These are phyloP conservation scores for Microchirus variegatus DNA, from an alignment of 2,797 vertebrate genomes.

Conservation along the genomic window DNA sequence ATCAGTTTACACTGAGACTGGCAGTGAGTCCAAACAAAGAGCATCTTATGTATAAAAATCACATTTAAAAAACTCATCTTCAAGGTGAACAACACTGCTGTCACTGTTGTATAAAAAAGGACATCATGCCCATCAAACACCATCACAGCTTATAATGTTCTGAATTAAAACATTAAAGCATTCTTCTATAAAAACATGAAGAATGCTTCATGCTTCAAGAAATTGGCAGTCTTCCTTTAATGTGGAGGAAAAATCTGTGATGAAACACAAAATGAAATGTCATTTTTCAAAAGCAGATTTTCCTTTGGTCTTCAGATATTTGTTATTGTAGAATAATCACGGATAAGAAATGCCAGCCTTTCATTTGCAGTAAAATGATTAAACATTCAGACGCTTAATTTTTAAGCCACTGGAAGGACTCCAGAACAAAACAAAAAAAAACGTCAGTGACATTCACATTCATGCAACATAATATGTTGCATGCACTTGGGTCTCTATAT, in stretches of 20 bases:
- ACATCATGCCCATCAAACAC: conserved; percentile 19
- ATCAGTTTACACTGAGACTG: conserved; percentile 36
- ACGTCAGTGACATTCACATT: background rate
- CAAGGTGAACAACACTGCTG: conserved; percentile 17
- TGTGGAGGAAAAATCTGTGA: background rate
- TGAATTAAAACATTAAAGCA: conserved; percentile 22
- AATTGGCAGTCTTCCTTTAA: conserved; percentile 4
- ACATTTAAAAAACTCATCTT: conserved; percentile 19
- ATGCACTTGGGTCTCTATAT: no score
- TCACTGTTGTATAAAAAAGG: conserved; percentile 18
- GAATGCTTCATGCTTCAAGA: no score
- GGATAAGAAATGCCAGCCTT: background rate
- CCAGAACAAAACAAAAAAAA: background rate
- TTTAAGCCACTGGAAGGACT: background rate
- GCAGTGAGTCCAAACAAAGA: conserved; percentile 24
- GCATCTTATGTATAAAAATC: conserved; percentile 34
- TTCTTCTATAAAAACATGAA: background rate
- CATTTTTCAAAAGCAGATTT: conserved; percentile 4
- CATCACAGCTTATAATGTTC: conserved; percentile 20
- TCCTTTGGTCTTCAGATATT: conserved; percentile 12
- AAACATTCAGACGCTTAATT: background rate
- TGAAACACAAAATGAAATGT: background rate
- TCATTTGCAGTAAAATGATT: background rate
- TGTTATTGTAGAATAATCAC: conserved; percentile 1
- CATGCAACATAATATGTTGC: no score